Base-by-base conservation (phyloP, 2,113 vertebrate genomes). In the Labeo rohita region DNA sequence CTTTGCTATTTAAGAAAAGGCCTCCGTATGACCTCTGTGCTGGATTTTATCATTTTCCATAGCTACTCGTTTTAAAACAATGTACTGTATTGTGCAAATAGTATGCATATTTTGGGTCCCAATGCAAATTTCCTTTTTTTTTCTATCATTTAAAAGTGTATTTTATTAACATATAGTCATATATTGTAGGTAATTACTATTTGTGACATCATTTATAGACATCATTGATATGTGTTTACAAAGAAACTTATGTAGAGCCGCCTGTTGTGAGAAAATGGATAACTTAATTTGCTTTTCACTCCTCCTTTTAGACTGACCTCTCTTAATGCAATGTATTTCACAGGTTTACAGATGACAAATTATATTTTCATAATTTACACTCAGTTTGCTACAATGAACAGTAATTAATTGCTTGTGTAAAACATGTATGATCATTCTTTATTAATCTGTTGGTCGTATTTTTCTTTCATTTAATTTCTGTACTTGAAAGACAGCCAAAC, bases 151-250 rank as follows among this genome's bases (percentile, higher is more conserved):
- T 63, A 61, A 45, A 79, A 43, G n/a, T 47, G 43, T 15, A 61
- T 80, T 49, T 65, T 49, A 65, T 49, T 65, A 65, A 81, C 59
- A 80, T 80, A n/a, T 49, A 75, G 73, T 75, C 73, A 49, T 80
- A 80, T 81, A 65, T 66, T 66, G 43, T 80, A 66, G n/a, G 11
- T 79, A 45, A 52, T 78, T 59, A n/a, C 59, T 16, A 28, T 66
- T 49, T 65, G 80, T 70, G 63, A n/a, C 18, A 59, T 8, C 56
- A 59, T 59, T 59, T n/a, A 75, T 18, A 56, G 21, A 81, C 23
- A 68, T 68, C 23, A 70, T 23, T 21, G 50, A 89, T 34, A 61
- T 86, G 80, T 86, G 85, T 89, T 89, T 87, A 84, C 82, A 87
- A 66, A 49, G 28, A 54, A 11, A 63, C 11, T 16, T 54, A 84